Percentiles rank a stretch among this genome's conserved stretches.
Conservation (phyloP, 2,797 vertebrate species). For the Rachycentron canadum region DNA sequence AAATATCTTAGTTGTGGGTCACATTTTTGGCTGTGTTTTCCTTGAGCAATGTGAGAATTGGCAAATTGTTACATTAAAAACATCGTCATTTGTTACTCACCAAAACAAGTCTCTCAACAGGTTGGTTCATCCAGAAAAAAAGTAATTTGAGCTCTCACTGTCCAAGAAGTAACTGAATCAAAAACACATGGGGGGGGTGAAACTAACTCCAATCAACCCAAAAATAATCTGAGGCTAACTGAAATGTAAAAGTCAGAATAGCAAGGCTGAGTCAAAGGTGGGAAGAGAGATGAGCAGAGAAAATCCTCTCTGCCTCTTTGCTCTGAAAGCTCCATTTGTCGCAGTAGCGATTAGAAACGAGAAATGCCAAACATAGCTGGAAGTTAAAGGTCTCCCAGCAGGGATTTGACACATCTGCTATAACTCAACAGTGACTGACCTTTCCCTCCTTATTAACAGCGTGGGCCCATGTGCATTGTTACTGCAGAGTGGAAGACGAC, state of each 20-base stretch:
- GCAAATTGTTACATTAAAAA: not conserved
- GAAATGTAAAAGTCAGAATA: conserved; percentile 24
- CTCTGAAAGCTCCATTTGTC: conserved; percentile 86
- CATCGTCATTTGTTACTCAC: not conserved
- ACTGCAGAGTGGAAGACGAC: conserved; percentile 52
- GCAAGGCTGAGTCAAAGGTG: conserved; percentile 21
- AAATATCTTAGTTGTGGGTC: not conserved
- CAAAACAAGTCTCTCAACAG: not conserved
- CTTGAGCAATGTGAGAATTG: not conserved
- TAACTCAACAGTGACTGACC: conserved; percentile 89
- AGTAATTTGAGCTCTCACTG: not conserved
- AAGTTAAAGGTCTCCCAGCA: conserved; percentile 89
- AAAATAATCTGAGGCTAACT: not conserved
- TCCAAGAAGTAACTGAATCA: not conserved
- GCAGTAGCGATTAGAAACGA: conserved; percentile 86
- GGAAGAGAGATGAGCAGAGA: conserved; percentile 59
- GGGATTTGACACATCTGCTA: conserved; percentile 88
- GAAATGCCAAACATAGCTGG: conserved; percentile 90
- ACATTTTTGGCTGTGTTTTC: not conserved
- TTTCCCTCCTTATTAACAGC: conserved; percentile 88
- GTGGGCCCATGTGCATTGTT: conserved; percentile 77
- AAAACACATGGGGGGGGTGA: not conserved
- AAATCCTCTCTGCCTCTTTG: conserved; percentile 78
- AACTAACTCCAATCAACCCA: not conserved
- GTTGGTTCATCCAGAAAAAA: not conserved